A percentile compares a stretch with the other conserved stretches of the same genome.
phyloP scores from a whole-genome alignment of 2,888 invertebrate genomes.

The Creontiades dilutus region DNA sequence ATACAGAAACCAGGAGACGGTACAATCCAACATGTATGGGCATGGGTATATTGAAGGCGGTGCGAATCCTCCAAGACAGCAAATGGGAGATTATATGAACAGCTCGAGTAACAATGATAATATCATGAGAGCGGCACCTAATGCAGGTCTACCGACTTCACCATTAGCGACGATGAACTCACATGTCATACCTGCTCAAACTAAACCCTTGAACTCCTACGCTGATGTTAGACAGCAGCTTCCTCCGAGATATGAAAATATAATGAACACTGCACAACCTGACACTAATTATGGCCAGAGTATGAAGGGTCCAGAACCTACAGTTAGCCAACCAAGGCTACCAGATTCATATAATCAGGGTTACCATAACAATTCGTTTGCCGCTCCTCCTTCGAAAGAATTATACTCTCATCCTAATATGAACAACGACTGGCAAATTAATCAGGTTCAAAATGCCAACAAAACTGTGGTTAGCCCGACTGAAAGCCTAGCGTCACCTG shows the following conservation, averaged over 20 bases:
- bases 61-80: not conserved
- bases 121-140: conserved; percentile 29
- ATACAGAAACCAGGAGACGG: conserved; percentile 40
- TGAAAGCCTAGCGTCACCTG: not conserved
- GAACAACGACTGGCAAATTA: conserved; percentile 61
- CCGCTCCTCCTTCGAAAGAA: conserved; percentile 16
- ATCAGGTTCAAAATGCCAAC: conserved; percentile 26
- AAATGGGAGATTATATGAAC: conserved; percentile 24
- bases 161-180: conserved; percentile 41
- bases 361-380: conserved; percentile 57
- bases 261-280: conserved; percentile 28
- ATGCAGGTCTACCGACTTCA: conserved; percentile 24
- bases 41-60: conserved; percentile 30
- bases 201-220: conserved; percentile 15
- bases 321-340: conserved; percentile 49
- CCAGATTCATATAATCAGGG: conserved; percentile 54
- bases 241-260: conserved; percentile 60
- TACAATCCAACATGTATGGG: conserved; percentile 7
- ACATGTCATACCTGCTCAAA: not conserved
- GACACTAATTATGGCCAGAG: not conserved
- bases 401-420: conserved; percentile 7
- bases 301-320: not conserved
- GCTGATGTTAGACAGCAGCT: conserved; percentile 18
- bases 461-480: conserved; percentile 21
- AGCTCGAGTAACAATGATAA: conserved; percentile 24